A percentile compares a stretch with the other conserved stretches of the same genome.
phyloP scores from a whole-genome alignment of 2,113 vertebrate species.

The Oncorhynchus tshawytscha region DNA sequence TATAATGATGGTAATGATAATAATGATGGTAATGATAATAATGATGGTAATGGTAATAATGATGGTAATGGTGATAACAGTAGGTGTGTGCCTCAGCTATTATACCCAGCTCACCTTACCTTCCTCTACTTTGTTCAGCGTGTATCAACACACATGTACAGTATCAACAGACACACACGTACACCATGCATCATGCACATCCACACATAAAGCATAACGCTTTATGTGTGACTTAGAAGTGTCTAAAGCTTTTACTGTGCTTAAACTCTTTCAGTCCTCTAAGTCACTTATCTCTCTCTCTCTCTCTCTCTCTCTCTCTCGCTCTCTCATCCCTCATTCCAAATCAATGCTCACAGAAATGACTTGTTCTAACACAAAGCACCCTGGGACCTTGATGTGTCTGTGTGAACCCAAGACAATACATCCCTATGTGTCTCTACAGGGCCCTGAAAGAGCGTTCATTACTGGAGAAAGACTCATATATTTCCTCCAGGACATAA shows the following conservation, averaged over 20 bases:
- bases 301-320: background rate
- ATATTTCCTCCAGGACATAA: conserved; percentile 73
- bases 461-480: conserved; percentile 67
- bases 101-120: conserved; percentile 36
- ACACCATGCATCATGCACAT: too few relatives aligned
- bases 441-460: conserved; percentile 67
- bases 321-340: conserved; percentile 27
- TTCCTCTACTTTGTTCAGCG: background rate
- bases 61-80: conserved; percentile 10
- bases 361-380: conserved; percentile 40
- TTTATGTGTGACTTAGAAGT: too few relatives aligned
- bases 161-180: too few relatives aligned
- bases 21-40: too few relatives aligned
- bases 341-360: conserved; percentile 46
- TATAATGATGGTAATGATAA: too few relatives aligned
- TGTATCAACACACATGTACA: too few relatives aligned
- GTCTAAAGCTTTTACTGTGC: background rate
- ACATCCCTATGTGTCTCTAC: conserved; percentile 57
- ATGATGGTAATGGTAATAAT: too few relatives aligned
- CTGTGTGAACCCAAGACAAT: conserved; percentile 57
- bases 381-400: conserved; percentile 43
- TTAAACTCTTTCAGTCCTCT: background rate
- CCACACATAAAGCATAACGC: too few relatives aligned
- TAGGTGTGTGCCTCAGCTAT: conserved; percentile 28
- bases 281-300: background rate